Base-by-base conservation (phyloP, 1,140 invertebrate species). In the Bradysia coprophila region DNA sequence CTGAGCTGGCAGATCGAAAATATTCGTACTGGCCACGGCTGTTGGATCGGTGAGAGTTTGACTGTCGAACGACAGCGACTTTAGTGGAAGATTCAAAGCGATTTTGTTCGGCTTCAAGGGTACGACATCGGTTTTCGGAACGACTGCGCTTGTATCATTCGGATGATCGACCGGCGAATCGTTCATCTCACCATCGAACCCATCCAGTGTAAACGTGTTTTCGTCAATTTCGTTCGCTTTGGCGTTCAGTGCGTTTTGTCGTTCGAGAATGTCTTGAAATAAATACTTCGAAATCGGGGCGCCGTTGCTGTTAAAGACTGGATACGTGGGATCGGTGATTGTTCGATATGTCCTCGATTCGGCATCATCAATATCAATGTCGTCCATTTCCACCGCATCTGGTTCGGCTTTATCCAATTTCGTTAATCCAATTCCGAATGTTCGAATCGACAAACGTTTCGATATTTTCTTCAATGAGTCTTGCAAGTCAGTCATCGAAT, bases 281-380 rank as follows among this genome's bases (percentile, higher is more conserved):
- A 84, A 59, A 6, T 68, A 69, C 42, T 75, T 70, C 0, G 81
- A 85, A 32, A 81, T 75, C 6, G 76, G 71, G 21, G 76, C 63
- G 3, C 81, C 80, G 43, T 86, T 73, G 31, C 64, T 65, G 48
- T 75, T 71, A 50, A 85, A 82, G 10, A 82, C 69, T 19, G 81
- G 82, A 64, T 76, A 80, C 38, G 63, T 67, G 16, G 82, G 81
- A 64, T 87, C 82, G 21, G 75, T 71, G 40, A 87, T 82, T 1
- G 81, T 81, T 42, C 75, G 71, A 13, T 65, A 76, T 37, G 54
- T 54, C 37, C 54, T 56, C 9, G 51, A 55, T 41, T 63, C 62
- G 4, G 56, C 48, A 39, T 55, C 47, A 39, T 53, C 53, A 22
- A 57, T 54, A 45, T 66, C 61, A 6, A 62, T 58, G 6, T 59